Conservation (phyloP, 1,140 invertebrate species). For the Hylyphantes graminicola region DNA sequence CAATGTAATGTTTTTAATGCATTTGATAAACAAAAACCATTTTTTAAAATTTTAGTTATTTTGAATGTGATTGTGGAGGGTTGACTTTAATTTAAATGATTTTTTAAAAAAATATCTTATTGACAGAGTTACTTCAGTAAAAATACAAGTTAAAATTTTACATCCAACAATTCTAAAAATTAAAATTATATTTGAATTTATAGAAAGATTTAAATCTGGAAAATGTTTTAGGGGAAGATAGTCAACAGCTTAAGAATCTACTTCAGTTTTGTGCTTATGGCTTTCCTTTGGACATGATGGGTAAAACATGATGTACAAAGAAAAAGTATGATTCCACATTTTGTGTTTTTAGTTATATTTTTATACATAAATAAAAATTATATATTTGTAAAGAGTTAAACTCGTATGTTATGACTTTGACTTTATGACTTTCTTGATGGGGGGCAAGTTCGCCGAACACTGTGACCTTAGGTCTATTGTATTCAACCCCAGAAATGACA, state of each 20-base stretch:
- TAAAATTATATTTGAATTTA: not conserved
- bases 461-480: no score
- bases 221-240: not conserved
- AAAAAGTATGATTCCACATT: not conserved
- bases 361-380: not conserved
- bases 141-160: no score
- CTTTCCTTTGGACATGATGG: not conserved
- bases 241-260: not conserved
- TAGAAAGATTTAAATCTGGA: no score
- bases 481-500: no score
- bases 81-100: not conserved
- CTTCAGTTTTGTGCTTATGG: conserved; percentile 2
- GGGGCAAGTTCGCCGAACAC: no score
- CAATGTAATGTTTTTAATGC: not conserved
- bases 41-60: not conserved
- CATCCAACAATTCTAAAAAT: no score
- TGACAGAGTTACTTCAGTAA: not conserved
- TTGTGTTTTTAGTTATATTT: not conserved
- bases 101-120: not conserved
- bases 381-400: not conserved
- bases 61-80: not conserved
- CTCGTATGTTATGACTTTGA: no score
- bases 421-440: no score
- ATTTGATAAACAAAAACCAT: not conserved
- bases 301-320: not conserved